Conservation (phyloP, 2,797 vertebrate genomes). For the Micropoecilia bifurca region DNA sequence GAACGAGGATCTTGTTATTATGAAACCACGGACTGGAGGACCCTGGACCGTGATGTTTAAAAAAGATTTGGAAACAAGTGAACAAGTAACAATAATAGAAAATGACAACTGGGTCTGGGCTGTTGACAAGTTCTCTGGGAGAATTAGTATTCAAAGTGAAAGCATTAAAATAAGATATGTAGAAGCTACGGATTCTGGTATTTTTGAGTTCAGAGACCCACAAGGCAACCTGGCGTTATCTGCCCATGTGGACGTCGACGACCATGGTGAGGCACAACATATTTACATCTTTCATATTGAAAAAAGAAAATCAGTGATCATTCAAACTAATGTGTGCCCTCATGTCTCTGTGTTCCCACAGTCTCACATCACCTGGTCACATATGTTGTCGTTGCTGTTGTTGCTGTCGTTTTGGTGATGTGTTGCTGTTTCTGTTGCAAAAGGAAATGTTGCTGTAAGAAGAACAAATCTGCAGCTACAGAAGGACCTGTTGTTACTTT, state of each 20-base stretch:
- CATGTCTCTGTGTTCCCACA: slow-evolving; percentile 4
- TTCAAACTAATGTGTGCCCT: not conserved
- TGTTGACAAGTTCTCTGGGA: rapidly evolving
- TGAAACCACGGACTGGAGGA: rapidly evolving
- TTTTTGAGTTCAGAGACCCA: slow-evolving; percentile 30
- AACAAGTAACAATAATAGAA: not conserved
- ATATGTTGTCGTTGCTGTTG: not conserved
- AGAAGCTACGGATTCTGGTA: not conserved
- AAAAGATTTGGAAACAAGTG: rapidly evolving
- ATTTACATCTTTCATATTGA: not conserved
- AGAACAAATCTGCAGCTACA: not conserved
- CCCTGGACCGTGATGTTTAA: slow-evolving; percentile 19
- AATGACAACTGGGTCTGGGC: rapidly evolving
- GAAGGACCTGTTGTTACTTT: slow-evolving; percentile 1
- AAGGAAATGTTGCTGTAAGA: slow-evolving; percentile 44
- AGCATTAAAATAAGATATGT: not conserved
- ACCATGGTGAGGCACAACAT: not conserved
- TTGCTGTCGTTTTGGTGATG: rapidly evolving
- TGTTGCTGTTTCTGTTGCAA: slow-evolving; percentile 47
- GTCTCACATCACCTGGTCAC: not conserved
- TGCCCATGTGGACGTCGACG: rapidly evolving
- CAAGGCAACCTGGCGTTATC: slow-evolving; percentile 19
- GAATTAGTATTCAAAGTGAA: rapidly evolving
- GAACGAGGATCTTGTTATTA: rapidly evolving
- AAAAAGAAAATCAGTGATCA: not conserved